Base-by-base conservation (phyloP, 2,888 invertebrate species). In the Drosophila monieri region DNA sequence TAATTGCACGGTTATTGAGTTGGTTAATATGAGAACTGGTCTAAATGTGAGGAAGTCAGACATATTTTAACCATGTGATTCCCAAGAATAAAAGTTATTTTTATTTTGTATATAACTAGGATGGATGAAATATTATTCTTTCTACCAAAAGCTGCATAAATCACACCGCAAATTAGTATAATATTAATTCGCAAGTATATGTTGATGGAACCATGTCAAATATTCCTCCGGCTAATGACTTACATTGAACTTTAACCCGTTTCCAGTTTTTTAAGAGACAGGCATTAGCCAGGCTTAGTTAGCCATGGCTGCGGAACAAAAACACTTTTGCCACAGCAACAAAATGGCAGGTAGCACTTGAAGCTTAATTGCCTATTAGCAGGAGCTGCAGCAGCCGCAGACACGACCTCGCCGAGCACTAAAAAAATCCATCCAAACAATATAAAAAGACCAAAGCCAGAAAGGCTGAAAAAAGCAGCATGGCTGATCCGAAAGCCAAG, bases 301-400 rank as follows among this genome's bases (percentile, higher is more conserved):
- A 57, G 51, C 47, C 51, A 68, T 57, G 57, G 51, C 70, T 47
- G 25, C 51, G 46, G 39, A 35, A 18, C 53, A 35, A 52, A 58
- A 66, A 58, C 59, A 47, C 68, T 47, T 69, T 51, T 47, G 62
- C 46, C 41, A 46, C 37, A 64, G 52, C 49, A 66, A 77, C 86
- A 85, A 81, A 80, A 83, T 85, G 78, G 80, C 87, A 83, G 86
- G 81, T 83, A 83, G 86, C 81, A 84, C 73, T 84, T 51, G 74
- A 70, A 66, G 73, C 76, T 83, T 86, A 84, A 83, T 78, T 86
- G 83, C 85, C 83, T 83, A 83, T 83, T 83, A 83, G 83, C 84
- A 84, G 84, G 60, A 84, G 78, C 76, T 72, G 78, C 83, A 62
- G 75, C 69, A 67, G 60, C 43, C 66, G 57, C 66, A 78, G 81